Evolutionary conservation across 2,113 vertebrate genomes (phyloP), one percentile per base, ranked within the genome.

Genomic region (Eclectus roratus): DNA sequence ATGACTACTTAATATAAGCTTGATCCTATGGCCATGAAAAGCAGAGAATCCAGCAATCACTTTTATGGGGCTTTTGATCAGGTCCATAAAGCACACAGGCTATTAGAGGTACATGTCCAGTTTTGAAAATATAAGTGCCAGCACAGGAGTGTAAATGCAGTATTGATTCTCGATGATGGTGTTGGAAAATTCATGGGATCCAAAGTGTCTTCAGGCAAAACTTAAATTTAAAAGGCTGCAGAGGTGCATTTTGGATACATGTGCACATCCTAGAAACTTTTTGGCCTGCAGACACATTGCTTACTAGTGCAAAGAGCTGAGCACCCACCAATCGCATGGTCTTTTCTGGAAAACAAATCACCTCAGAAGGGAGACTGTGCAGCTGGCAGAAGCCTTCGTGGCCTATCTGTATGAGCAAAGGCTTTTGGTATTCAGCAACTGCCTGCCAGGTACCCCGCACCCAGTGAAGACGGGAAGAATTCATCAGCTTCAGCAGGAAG

Each of bases 121-220:
- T 82, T 95, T 76, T 55, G 65, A 81, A 94, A 94, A 85, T 41
- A 0, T 58, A 85, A 77, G 64, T 68, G 60, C 47, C 72, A 78
- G 80, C 50, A 82, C 6, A 33, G 46, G 87, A 91, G 46, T 80
- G 44, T 70, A 94, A 91, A 88, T 70, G 63, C 60, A 93, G 53
- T 76, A 89, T 63, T 66, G 87, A 95, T 95, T 96, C 37, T 64
- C 72, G 44, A 69, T 41, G 46, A 85, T 2, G 29, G 31, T 29
- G 56, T 81, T 3, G 56, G 61, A 95, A 77, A 95, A 92, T 82
- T 53, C 19, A 46, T 0, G 4, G 49, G 31, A n/a, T 89, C 85
- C 84, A 25, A 95, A 93, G 37, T 23, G 56, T 87, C 76, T 79
- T 91, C 53, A 91, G 53, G 52, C 52, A 87, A 61, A 92, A 71